Evolutionary conservation across 2,113 vertebrate species (phyloP), one percentile per base, ranked within the genome.

Genomic region (Sceloporus tristichus): DNA sequence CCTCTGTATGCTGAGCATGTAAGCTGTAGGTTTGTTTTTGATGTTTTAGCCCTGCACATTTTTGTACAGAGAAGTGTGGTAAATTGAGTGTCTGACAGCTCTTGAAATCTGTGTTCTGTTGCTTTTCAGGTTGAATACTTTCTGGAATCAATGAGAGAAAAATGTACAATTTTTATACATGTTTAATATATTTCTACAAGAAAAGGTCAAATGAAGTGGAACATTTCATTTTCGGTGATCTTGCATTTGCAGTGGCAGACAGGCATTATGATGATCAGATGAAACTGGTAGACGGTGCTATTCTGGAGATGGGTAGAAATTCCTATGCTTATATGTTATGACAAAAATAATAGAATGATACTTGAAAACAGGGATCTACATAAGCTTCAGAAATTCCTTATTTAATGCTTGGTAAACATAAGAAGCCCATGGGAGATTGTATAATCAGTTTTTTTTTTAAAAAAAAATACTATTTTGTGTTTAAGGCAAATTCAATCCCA

Each of bases 61-160:
- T 95, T 86, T 82, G 79, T 92, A 78, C n/a, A 42, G 81, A 87
- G 91, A 93, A 85, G 74, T 91, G 79, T 90, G 89, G 80, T 86
- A 95, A 95, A 95, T 89, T 86, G 92, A 91, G 92, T 90, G 87
- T 91, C 93, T 94, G 93, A 92, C 91, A 94, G 90, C 88, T 95
- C 91, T 88, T 90, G 89, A 91, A 94, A 94, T 85, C 75, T 86
- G 1, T 86, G 82, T 93, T 93, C 87, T 90, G 75, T 85, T 91
- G 87, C 89, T 94, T 94, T 86, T 93, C 87, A 89, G 90, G 65
- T 91, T 93, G 95, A 94, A 93, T 89, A 91, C 9, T 0, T 74
- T 93, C 90, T 87, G 87, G 91, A 94, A 95, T 95, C 91, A 91
- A 84, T 92, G 91, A 79, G 90, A 92, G 89, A 92, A 93, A 80